phyloP scores from a whole-genome alignment of 2,797 vertebrate species.

The Phaenicophaeus curvirostris region DNA sequence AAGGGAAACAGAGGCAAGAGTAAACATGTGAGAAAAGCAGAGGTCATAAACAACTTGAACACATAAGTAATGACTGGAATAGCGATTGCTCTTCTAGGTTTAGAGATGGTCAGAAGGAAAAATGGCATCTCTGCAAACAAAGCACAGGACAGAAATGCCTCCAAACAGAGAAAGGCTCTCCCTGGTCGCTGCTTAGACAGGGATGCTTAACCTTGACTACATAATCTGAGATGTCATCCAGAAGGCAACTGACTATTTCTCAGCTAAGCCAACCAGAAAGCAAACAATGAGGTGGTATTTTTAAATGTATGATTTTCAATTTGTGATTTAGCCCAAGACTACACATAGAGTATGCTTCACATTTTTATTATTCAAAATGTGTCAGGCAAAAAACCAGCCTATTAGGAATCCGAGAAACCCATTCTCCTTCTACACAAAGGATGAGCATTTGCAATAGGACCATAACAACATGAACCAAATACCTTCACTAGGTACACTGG shows the following conservation, averaged over 20 bases:
- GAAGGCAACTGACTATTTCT: neutral
- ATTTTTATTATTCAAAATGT: neutral
- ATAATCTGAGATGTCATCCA: neutral
- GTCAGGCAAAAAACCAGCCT: neutral
- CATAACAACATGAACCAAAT: neutral
- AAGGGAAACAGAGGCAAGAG: neutral
- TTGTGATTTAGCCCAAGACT: neutral
- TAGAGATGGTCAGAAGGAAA: neutral
- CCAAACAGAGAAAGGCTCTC: no score
- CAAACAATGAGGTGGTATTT: neutral
- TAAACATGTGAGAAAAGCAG: neutral
- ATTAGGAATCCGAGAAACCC: neutral
- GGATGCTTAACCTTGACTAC: neutral
- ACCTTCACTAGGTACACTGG: neutral
- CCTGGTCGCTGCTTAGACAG: fast-evolving
- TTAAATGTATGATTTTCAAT: neutral
- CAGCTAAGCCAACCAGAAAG: neutral
- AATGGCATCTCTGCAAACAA: neutral
- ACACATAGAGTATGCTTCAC: neutral
- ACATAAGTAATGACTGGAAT: neutral
- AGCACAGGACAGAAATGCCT: neutral
- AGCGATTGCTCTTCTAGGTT: neutral
- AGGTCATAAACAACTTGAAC: neutral
- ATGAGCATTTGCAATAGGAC: neutral
- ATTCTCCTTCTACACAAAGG: neutral